phyloP scores from a whole-genome alignment of 64 coral and sea anemone species.

The Porites lutea region DNA sequence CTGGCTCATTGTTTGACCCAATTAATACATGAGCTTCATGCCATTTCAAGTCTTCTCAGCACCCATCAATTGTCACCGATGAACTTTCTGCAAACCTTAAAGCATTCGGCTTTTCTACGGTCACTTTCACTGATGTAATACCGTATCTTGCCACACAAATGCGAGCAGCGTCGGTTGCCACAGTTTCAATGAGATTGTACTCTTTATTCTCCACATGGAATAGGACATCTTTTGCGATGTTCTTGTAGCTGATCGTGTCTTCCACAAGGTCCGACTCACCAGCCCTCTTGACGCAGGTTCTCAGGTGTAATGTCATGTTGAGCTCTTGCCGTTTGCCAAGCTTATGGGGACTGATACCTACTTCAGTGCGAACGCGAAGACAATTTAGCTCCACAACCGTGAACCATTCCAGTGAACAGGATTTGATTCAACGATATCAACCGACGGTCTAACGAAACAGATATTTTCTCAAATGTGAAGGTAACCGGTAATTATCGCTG shows the following conservation, averaged over 20 bases:
- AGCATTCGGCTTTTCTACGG: slow-evolving; percentile 55
- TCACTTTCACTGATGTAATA: slow-evolving; percentile 43
- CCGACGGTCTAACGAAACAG: too few species aligned
- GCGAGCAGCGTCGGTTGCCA: slow-evolving; percentile 76
- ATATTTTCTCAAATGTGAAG: too few species aligned
- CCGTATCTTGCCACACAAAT: slow-evolving; percentile 66
- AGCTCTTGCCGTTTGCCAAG: slow-evolving; percentile 62
- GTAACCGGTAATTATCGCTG: too few species aligned
- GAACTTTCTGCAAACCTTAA: slow-evolving; percentile 57
- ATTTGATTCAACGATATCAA: too few species aligned
- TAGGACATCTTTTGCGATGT: slow-evolving; percentile 58
- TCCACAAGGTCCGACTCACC: slow-evolving; percentile 56
- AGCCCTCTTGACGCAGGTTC: slow-evolving; percentile 16
- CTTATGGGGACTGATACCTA: slow-evolving; percentile 62
- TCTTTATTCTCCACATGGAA: slow-evolving; percentile 71
- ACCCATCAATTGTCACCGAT: slow-evolving; percentile 44
- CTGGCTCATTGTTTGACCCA: slow-evolving; percentile 69
- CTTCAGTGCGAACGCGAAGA: slow-evolving; percentile 63
- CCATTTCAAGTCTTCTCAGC: slow-evolving; percentile 61
- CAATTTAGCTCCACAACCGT: slow-evolving; percentile 28
- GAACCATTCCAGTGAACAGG: slow-evolving; percentile 38
- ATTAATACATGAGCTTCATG: background rate
- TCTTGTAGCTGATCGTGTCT: slow-evolving; percentile 49
- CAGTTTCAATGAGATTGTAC: slow-evolving; percentile 69
- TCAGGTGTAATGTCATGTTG: slow-evolving; percentile 19